Base-by-base conservation (phyloP, 2,888 invertebrate genomes). In the Eupelmus urozonus region DNA sequence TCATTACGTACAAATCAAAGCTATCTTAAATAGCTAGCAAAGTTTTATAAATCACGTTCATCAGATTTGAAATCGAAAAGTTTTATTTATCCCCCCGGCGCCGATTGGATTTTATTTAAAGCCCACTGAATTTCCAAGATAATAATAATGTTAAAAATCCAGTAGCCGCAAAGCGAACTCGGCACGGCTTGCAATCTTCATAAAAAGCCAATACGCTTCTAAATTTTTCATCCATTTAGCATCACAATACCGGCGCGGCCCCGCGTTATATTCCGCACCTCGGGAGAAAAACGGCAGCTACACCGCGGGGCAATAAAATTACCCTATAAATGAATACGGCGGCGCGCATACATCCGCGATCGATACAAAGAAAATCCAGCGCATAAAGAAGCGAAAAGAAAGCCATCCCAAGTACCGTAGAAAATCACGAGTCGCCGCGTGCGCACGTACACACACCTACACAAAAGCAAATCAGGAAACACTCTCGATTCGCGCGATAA, bases 241-340 rank as follows among this genome's bases (percentile, higher is more conserved):
- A 53, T 62, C 29, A 72, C 40, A 59, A 57, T 53, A n/a, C 1
- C 13, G 11, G n/a, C 9, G 3, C 34, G 9, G 34, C 34, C 34
- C 34, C 34, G 9, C 34, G 34, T 34, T 34, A 34, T 34, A 34
- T 34, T 34, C 34, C 34, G 34, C 34, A 34, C 34, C 34, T 34
- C 9, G 34, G 9, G 9, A 34, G 34, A 27, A 49, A n/a, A 65
- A 71, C 71, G 51, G 49, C 34, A 51, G 4, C 9, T 34, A 34
- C 34, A n/a, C n/a, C n/a, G n/a, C n/a, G 11, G 18, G 4, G 23
- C 45, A 23, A 51, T 66, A 60, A 66, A 75, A 60, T 67, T 60
- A 62, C 60, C 62, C 69, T 40, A 25, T 42, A 53, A 76, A 69
- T 62, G 75, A 76, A 62, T 62, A 69, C 53, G 18, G 34, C 55